Evolutionary conservation across 2,797 vertebrate species (phyloP).

Genomic region (Taenioides sp.): DNA sequence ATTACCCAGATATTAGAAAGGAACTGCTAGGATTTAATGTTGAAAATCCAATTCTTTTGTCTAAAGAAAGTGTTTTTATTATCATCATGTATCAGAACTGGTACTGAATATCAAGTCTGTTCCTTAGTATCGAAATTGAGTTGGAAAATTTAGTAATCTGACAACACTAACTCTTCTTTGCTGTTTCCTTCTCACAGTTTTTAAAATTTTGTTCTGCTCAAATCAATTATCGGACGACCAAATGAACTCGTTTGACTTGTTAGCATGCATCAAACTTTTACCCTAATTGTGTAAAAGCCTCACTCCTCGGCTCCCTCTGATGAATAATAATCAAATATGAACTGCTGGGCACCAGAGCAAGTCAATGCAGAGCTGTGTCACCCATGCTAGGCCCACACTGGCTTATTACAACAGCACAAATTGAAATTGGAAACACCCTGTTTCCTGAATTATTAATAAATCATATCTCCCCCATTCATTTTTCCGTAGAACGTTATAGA

Average conservation of each 20-base stretch:
- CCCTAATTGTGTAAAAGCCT: conserved; percentile 1
- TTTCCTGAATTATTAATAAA: conserved; percentile 14
- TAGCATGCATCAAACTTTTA: not conserved
- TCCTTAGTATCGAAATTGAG: too few species aligned
- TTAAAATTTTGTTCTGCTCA: too few species aligned
- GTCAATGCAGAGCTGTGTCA: not conserved
- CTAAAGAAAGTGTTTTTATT: too few species aligned
- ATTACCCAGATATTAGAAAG: too few species aligned
- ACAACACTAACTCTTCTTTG: too few species aligned
- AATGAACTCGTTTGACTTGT: not conserved
- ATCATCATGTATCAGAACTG: too few species aligned
- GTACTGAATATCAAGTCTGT: too few species aligned
- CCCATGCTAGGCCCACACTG: not conserved
- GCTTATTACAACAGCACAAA: not conserved
- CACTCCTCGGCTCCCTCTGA: not conserved
- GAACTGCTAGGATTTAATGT: too few species aligned
- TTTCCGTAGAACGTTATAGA: conserved; percentile 2
- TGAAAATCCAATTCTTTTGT: too few species aligned
- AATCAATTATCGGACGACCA: not conserved
- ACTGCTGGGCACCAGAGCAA: not conserved
- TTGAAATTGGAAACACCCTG: not conserved
- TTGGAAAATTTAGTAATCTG: too few species aligned
- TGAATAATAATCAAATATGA: not conserved
- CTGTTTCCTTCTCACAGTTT: too few species aligned
- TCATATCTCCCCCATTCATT: not conserved